Base-by-base conservation (phyloP, 2,113 vertebrate genomes). In the Hemicordylus capensis region DNA sequence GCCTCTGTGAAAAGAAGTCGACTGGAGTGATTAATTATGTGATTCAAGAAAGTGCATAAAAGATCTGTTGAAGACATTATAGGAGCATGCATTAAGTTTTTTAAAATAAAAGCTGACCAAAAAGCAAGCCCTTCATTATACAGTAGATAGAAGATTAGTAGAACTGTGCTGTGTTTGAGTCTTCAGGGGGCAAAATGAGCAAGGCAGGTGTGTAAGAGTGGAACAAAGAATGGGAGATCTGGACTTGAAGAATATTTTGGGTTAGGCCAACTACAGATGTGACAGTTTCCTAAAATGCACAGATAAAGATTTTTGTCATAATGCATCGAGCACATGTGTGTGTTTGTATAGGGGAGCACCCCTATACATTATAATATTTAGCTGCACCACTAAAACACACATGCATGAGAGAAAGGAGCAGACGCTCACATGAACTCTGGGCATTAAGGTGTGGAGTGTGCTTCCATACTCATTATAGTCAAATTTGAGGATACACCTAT, bases 21-120 rank as follows among this genome's bases (percentile, higher is more conserved):
- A 73, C 84, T 61, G 56, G 56, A 31, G 67, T 85, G 76, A 85
- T 85, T 85, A 85, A 85, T 85, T 85, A 63, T 72, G 58, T 85
- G 84, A 79, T 72, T 63, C 84, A 51, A 61, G 66, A 80, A 80
- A 83, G 81, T 44, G 26, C 69, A 74, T 74, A 74, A 74, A 85
- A 54, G 84, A 80, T 85, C 84, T 73, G 76, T 85, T 85, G 59
- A 80, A 85, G 58, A 63, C 56, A 51, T 85, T 80, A 79, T 67
- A 39, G 76, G 73, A 85, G 58, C 84, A 85, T 72, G 67, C 63
- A 56, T 80, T 61, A 51, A 85, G 59, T 51, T n/a, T n/a, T n/a
- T n/a, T n/a, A n/a, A n/a, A n/a, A 76, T 44, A 84, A 84, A 80
- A 37, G 39, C 10, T 63, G 76, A 46, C 76, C 75, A 73, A 64